These are phyloP conservation scores for Drosophila ogumai DNA, from an alignment of 1,140 invertebrate species.

Conservation along the genomic window DNA sequence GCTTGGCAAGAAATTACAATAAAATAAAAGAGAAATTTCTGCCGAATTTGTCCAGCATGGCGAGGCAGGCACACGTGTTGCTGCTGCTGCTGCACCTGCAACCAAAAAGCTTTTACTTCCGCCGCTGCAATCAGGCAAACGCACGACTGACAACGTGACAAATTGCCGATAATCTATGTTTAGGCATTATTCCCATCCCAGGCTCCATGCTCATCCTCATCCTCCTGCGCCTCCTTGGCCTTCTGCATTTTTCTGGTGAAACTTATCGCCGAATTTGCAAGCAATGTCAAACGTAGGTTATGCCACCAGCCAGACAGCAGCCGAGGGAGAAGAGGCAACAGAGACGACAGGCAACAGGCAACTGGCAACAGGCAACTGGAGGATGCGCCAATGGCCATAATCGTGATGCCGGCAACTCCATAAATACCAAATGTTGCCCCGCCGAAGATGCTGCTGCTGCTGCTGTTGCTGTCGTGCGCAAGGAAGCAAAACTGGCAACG, in stretches of 20 bases:
- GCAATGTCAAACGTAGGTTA: constrained; percentile 79
- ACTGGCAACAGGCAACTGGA: constrained; percentile 28
- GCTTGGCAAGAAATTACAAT: constrained; percentile 54
- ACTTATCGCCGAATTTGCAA: constrained; percentile 63
- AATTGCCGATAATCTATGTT: constrained; percentile 74
- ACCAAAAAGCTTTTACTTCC: constrained; percentile 69
- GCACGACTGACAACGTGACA: constrained; percentile 78
- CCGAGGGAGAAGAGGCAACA: constrained; percentile 4
- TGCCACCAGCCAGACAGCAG: constrained; percentile 60
- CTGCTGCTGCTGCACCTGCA: constrained; percentile 38
- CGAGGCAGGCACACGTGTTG: neutral
- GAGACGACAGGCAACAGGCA: neutral
- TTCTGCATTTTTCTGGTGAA: constrained; percentile 75
- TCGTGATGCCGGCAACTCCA: constrained; percentile 60
- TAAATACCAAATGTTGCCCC: constrained; percentile 46
- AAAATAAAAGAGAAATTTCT: constrained; percentile 81
- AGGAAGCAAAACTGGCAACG: constrained; percentile 28
- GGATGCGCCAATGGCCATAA: constrained; percentile 68
- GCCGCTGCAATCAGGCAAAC: constrained; percentile 64
- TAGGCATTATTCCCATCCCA: constrained; percentile 3
- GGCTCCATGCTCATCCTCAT: neutral
- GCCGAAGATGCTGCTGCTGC: constrained; percentile 7
- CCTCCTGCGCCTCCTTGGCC: constrained; percentile 6
- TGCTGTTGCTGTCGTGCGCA: constrained; percentile 33
- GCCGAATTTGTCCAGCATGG: constrained; percentile 23